A percentile compares a stretch with the other conserved stretches of the same genome.
Evolutionary conservation across 2,888 invertebrate genomes (phyloP).

Genomic region (Holacanthella duospinosa): DNA sequence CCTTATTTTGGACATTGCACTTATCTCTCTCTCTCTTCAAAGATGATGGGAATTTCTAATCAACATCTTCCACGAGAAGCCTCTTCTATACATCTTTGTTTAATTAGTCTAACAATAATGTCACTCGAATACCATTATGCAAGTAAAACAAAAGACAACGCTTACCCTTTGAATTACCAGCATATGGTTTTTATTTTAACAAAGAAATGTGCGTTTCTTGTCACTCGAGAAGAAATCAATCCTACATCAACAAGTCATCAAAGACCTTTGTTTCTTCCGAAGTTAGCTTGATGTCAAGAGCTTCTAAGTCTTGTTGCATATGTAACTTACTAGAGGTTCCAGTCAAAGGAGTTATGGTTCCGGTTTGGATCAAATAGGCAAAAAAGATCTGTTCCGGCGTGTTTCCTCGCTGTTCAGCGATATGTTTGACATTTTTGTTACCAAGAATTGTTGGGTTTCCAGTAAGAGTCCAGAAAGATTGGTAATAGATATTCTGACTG

Average conservation of each 20-base stretch:
- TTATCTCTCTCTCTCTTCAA: too few species aligned
- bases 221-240: too few species aligned
- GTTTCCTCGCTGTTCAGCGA: slow-evolving; percentile 13
- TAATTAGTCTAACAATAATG: too few species aligned
- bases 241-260: slow-evolving; percentile 13
- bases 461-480: slow-evolving; percentile 22
- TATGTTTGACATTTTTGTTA: slow-evolving; percentile 3
- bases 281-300: slow-evolving; percentile 12
- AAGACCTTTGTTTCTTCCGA: slow-evolving; percentile 11
- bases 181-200: too few species aligned
- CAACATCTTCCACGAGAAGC: too few species aligned
- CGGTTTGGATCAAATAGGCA: slow-evolving; percentile 16
- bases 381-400: slow-evolving; percentile 22
- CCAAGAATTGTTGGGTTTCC: slow-evolving; percentile 16
- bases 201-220: too few species aligned
- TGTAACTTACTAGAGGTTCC: slow-evolving; percentile 17
- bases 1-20: too few species aligned
- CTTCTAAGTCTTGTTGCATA: slow-evolving; percentile 20
- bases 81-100: too few species aligned
- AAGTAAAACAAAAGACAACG: too few species aligned
- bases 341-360: slow-evolving; percentile 15
- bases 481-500: slow-evolving; percentile 14
- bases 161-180: too few species aligned
- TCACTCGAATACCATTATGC: too few species aligned
- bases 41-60: too few species aligned